Evolutionary conservation across 1,140 invertebrate genomes (phyloP), one percentile per base, ranked within the genome.

Genomic region (Procambarus virginalis): DNA sequence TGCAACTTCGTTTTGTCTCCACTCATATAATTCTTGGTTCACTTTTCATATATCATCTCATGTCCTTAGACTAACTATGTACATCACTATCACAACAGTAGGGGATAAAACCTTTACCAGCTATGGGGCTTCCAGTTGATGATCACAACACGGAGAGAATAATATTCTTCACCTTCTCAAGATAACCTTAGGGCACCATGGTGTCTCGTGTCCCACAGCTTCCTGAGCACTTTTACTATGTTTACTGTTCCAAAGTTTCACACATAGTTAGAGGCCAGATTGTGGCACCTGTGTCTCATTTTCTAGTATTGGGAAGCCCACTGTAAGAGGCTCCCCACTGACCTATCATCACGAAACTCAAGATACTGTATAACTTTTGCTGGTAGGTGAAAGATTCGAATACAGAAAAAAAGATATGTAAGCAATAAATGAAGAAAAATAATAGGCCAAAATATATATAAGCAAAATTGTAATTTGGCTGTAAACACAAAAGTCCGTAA

Each of bases 81-180:
- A 83, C 81, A 83, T 46, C 55, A 83, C 81, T 83, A 83, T 83
- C 81, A 83, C 81, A 83, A 83, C 60, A 68, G 55, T 83, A 64
- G 81, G 34, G 81, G 81, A 83, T 83, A 83, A 64, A 68, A 83
- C 58, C 68, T 64, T 20, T 64, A 64, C 14, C 60, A 64, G 60
- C 60, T 2, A 64, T 64, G 17, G 60, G 60, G 60, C 60, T 64
- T 64, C 60, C 60, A 17, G 12, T 64, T 64, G 60, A 64, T 83
- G 55, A 83, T 83, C 81, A 83, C 76, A 83, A 83, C 68, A 83
- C 68, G 60, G n/a, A 83, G 34, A 68, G 55, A 83, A 22, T 58
- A 60, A 20, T 60, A 83, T 60, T n/a, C 45, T 48, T 9, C 58
- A 64, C 81, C 45, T n/a, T n/a, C n/a, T n/a, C n/a, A n/a, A n/a